Percentiles rank a stretch among this genome's conserved stretches.
These are phyloP conservation scores for Philypnodon macrostomus DNA, from an alignment of 2,797 vertebrate genomes.

Conservation along the genomic window DNA sequence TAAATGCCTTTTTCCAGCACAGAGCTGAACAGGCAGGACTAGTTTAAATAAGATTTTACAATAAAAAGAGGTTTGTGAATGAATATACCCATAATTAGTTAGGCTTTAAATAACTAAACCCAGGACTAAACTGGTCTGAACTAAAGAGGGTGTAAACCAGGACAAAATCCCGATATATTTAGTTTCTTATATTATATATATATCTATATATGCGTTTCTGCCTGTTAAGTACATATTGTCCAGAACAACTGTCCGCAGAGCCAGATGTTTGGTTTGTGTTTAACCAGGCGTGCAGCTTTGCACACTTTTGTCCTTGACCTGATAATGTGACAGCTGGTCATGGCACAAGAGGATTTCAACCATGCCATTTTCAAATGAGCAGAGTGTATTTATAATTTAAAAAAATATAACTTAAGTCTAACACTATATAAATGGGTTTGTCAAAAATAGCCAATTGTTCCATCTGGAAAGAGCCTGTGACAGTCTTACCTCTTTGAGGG, in stretches of 20 bases:
- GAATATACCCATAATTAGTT: too few species aligned
- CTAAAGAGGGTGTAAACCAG: too few species aligned
- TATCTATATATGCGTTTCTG: too few species aligned
- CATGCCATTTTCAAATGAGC: constrained; percentile 29
- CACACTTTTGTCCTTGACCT: constrained; percentile 20
- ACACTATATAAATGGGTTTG: too few species aligned
- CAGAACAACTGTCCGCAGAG: neutral
- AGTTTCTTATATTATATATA: too few species aligned
- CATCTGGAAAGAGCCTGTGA: too few species aligned
- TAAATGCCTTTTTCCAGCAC: constrained; percentile 4
- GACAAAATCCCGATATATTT: too few species aligned
- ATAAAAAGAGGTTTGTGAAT: too few species aligned
- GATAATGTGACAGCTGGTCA: constrained; percentile 20
- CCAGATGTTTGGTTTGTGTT: constrained; percentile 10
- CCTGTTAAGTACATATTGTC: neutral
- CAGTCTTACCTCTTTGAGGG: constrained; percentile 91
- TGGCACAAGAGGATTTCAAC: constrained; percentile 21
- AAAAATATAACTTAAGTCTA: too few species aligned
- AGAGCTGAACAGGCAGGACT: neutral
- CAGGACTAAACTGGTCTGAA: too few species aligned
- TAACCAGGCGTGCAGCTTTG: neutral
- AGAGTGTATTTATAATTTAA: constrained; percentile 26
- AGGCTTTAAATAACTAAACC: too few species aligned
- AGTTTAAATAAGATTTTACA: neutral
- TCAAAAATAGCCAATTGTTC: too few species aligned